Base-by-base conservation (phyloP, 2,797 vertebrate species). In the Erethizon dorsatum region DNA sequence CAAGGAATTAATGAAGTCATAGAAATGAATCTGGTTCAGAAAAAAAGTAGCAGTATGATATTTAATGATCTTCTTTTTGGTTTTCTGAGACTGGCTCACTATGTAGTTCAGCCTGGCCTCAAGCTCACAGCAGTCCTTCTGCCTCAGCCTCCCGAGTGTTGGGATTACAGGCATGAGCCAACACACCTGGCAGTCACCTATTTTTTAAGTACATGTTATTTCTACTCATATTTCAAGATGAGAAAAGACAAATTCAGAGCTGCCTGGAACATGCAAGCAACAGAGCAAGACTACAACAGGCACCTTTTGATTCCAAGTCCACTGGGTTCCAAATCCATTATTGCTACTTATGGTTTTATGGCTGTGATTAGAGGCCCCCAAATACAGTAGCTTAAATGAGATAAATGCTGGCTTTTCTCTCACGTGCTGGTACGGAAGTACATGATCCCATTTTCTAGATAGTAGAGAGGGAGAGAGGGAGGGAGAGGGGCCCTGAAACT, bases 171-270 rank as follows among this genome's bases (percentile, higher is more conserved):
- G 24, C 5, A 26, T 33, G 22, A 28, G n/a, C 22, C 24, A 33
- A 50, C 13, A 78, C 63, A 63, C 54, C 79, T 3, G 3, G 65
- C 1, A 75, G 71, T 47, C 2, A 14, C 11, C 52, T 20, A 18
- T 22, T 5, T 52, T 52, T 86, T 20, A 84, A 47, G 12, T 47
- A 41, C 26, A 6, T 45, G 33, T 78, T 77, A 31, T 67, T 94
- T 67, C 41, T 61, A 37, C 37, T 86, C 90, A 78, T 31, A 57
- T 83, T 95, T 95, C 59, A 33, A 84, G 90, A 88, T 33, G 50
- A 94, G 56, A 50, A 93, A 73, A 85, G 26, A 59, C 65, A 89
- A 24, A 24, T 69, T 93, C 69, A 91, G 59, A 57, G 80, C 85
- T 75, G 50, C 37, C 22, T 73, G 26, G 41, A 67, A 45, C 77